Evolutionary conservation across 1,140 invertebrate species (phyloP).

Genomic region (Drosophila athabasca): DNA sequence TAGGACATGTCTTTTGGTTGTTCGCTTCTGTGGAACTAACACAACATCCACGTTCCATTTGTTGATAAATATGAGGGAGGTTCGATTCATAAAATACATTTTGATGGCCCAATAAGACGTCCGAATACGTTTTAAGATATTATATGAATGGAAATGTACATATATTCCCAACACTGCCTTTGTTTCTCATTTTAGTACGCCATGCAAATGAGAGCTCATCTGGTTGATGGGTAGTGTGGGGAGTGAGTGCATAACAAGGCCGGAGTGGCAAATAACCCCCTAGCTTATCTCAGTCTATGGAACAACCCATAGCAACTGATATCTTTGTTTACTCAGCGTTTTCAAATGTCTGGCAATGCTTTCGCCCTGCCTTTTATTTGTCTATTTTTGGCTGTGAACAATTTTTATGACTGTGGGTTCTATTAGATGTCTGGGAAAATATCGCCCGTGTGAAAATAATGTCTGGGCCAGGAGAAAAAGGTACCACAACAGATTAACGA

Average conservation of each 20-base stretch:
- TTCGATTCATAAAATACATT: too few species aligned
- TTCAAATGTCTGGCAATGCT: slow-evolving; percentile 26
- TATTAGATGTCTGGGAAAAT: slow-evolving; percentile 18
- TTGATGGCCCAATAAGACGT: too few species aligned
- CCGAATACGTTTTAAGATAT: too few species aligned
- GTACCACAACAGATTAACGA: slow-evolving; percentile 32
- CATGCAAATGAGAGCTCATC: slow-evolving; percentile 37
- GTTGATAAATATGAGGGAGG: too few species aligned
- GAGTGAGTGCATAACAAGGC: not conserved
- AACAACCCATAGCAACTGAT: slow-evolving; percentile 49
- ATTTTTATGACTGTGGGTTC: slow-evolving; percentile 11
- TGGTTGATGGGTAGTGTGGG: slow-evolving; percentile 12
- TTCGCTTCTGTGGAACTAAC: slow-evolving; percentile 21
- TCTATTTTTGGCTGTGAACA: slow-evolving; percentile 24
- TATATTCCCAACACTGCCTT: too few species aligned
- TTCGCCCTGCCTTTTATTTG: slow-evolving; percentile 12
- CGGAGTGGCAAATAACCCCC: slow-evolving; percentile 25
- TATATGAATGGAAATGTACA: too few species aligned
- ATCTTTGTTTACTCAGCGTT: slow-evolving; percentile 55
- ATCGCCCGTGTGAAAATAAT: slow-evolving; percentile 1
- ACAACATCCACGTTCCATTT: slow-evolving; percentile 9
- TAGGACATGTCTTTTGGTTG: not conserved
- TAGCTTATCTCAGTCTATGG: slow-evolving; percentile 19
- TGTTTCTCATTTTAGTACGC: too few species aligned
- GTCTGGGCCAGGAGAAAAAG: slow-evolving; percentile 10